Evolutionary conservation across 2,113 vertebrate species (phyloP), one percentile per base, ranked within the genome.

Genomic region (Parus major): DNA sequence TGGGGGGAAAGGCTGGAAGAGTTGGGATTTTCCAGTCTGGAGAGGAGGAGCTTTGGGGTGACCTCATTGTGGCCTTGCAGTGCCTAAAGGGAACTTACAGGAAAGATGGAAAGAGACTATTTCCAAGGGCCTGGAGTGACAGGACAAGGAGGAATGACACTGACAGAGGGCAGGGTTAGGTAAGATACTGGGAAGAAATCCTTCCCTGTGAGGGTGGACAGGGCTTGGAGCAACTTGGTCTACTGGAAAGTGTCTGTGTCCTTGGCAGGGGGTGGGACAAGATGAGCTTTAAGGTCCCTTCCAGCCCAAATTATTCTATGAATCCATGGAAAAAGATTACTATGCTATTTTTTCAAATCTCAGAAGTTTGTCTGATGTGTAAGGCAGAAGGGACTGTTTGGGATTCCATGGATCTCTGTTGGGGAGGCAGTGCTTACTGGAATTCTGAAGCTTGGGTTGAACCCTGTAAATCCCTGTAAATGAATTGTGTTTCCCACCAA

Each of bases 351-450:
- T 15, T 44, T 69, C 20, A 68, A 35, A 55, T 60, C n/a, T 69
- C 14, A 13, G 6, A 10, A 64, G 7, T 28, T 81, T 69, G 11
- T 70, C 13, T 59, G 31, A 44, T 0, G 3, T 56, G 23, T 24
- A 24, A 83, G 44, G 35, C 27, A 61, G n/a, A 5, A 36, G 16
- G 46, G 36, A 15, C 22, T 57, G 10, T 29, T 60, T 72, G 56
- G 28, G 72, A 8, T 14, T 57, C 20, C 4, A 6, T 0, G 0
- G 27, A 19, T 36, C 60, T 52, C 36, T 52, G 46, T 22, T 33
- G 6, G 9, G 19, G 22, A 59, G 11, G 6, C 21, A 52, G 9
- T 17, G 12, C 36, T 77, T 52, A 8, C 12, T 68, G 0, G 46
- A 59, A 35, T 49, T 72, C 41, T 27, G 25, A 31, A 42, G 10